A percentile compares a stretch with the other conserved stretches of the same genome.
phyloP scores from a whole-genome alignment of 2,797 vertebrate species.

The Adelosebastes latens region DNA sequence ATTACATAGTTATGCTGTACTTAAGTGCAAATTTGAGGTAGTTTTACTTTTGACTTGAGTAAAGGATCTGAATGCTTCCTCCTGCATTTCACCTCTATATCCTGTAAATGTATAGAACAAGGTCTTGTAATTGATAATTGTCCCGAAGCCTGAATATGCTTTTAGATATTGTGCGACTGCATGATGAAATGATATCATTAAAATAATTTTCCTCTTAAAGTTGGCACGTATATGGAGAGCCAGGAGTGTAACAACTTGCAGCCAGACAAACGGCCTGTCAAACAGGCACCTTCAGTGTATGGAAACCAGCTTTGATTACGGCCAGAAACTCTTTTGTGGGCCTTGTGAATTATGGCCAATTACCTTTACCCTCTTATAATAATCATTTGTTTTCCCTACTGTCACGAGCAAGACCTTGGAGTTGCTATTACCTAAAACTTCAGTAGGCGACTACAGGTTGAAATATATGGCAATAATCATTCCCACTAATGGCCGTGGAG shows the following conservation, averaged over 20 bases:
- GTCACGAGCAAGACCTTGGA: conserved; percentile 63
- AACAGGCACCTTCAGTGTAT: conserved; percentile 56
- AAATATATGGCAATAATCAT: conserved; percentile 82
- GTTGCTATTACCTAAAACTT: conserved; percentile 73
- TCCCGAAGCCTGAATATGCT: not conserved
- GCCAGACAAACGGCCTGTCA: conserved; percentile 68
- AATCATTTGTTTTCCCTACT: conserved; percentile 73
- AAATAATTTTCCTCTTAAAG: conserved; percentile 26
- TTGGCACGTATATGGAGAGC: conserved; percentile 10
- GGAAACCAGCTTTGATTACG: conserved; percentile 70
- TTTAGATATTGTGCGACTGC: conserved; percentile 1
- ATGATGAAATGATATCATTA: conserved; percentile 11
- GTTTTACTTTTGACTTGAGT: not conserved
- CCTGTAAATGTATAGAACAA: conserved; percentile 1
- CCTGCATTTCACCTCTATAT: not conserved
- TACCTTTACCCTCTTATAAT: conserved; percentile 68
- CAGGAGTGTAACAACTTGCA: conserved; percentile 47
- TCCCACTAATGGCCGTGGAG: conserved; percentile 74
- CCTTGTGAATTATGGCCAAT: conserved; percentile 75
- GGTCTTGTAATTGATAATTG: conserved; percentile 9
- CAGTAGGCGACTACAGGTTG: conserved; percentile 71
- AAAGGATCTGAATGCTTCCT: not conserved
- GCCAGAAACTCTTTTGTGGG: conserved; percentile 47
- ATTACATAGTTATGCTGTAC: not conserved
- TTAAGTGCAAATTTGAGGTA: not conserved